Evolutionary conservation across 2,113 vertebrate species (phyloP).

Genomic region (Bujurquina vittata): DNA sequence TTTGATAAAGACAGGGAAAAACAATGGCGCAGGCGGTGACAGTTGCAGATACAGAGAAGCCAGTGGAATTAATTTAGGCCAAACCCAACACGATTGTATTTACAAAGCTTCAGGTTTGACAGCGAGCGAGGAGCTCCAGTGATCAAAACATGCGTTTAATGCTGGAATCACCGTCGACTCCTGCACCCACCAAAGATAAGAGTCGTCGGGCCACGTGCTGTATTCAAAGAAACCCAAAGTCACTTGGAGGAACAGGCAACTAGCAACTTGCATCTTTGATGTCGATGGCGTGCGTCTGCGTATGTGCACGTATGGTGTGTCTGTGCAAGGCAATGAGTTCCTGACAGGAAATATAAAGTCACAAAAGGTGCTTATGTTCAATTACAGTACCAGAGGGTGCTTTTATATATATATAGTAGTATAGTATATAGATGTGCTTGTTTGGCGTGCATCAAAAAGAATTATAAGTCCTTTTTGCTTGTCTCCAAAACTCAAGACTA

Average conservation of each 20-base stretch:
- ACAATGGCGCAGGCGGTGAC: conserved; percentile 37
- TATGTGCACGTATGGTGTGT: neutral
- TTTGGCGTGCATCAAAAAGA: neutral
- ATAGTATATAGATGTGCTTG: no score
- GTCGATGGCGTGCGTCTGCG: neutral
- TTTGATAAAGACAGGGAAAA: conserved; percentile 57
- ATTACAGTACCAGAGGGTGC: neutral
- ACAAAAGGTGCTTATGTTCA: no score
- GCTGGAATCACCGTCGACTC: conserved; percentile 45
- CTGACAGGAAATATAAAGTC: no score
- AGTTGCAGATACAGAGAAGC: conserved; percentile 39
- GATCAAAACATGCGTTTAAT: conserved; percentile 47
- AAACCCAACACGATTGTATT: conserved; percentile 55
- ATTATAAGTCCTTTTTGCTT: neutral
- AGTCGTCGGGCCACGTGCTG: conserved; percentile 38
- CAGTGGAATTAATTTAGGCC: conserved; percentile 42
- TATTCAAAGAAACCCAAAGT: conserved; percentile 50
- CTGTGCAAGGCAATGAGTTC: neutral
- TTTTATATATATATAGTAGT: no score
- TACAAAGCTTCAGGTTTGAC: conserved; percentile 57
- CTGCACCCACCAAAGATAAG: conserved; percentile 7
- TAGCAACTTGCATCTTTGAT: conserved; percentile 28
- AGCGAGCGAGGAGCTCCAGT: conserved; percentile 33
- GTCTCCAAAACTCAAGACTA: neutral
- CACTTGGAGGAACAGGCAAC: neutral